Evolutionary conservation across 1,140 invertebrate genomes (phyloP), one percentile per base, ranked within the genome.

Genomic region (Whitmania pigra): DNA sequence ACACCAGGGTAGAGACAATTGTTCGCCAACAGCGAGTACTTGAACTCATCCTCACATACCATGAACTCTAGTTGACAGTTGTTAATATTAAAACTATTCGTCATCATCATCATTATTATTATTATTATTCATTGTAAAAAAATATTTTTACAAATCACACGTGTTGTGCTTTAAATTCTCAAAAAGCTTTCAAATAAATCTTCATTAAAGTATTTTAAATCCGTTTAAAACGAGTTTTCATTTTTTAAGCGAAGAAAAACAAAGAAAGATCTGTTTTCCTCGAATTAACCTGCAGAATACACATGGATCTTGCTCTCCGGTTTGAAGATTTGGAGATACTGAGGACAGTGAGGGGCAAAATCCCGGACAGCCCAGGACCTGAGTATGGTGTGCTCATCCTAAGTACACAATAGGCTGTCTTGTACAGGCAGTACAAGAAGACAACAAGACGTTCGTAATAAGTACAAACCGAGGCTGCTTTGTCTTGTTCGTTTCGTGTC

Each of bases 301-400:
- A 98, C 94, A 84, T 98, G 94, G 73, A 98, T 86, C 81, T 97
- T 98, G 80, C 97, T 97, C 83, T 98, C 94, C 54, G 94, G 92
- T 79, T 93, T 85, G 85, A 97, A 97, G 75, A 98, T 94, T 83
- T 98, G 95, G 67, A 98, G 93, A 83, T 97, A 97, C 83, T 97
- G 94, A 36, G 93, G 91, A 72, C 96, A 93, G 76, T 87, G 88
- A 29, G 94, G 94, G 0, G 94, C 93, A 82, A 95, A 97, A 82
- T 98, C 95, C 82, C 96, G 94, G 17, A 98, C 92, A 6, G 95
- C 94, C 94, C 94, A 98, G 17, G 94, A 97, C 74, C 94, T 86
- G 57, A 97, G 85, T 76, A 98, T 96, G 7, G 94, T 97, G 80
- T 97, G 94, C 80, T 97, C 92, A 80, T 98, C 94, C 88, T 89